Evolutionary conservation across 1,140 invertebrate species (phyloP).

Genomic region (Planococcus citri): DNA sequence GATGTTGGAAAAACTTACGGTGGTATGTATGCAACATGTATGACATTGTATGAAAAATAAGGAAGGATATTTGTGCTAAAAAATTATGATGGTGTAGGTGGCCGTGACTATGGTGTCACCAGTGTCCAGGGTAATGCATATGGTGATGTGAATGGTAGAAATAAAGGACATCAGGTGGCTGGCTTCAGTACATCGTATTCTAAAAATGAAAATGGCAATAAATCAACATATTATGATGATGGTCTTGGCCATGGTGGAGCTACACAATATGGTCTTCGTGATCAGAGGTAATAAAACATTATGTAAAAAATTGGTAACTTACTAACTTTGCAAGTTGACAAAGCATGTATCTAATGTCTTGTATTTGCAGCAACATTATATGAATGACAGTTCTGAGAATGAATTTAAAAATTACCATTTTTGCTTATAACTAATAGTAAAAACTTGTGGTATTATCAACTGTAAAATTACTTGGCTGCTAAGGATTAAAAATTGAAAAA

Average conservation of each 20-base stretch:
- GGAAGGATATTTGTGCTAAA: no score
- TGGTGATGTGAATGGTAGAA: constrained; percentile 28
- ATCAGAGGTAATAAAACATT: constrained; percentile 25
- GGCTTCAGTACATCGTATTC: constrained; percentile 31
- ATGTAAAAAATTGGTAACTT: neutral
- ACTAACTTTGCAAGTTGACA: no score
- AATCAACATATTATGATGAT: constrained; percentile 30
- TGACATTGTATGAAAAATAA: no score
- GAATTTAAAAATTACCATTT: constrained; percentile 15
- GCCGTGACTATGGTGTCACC: constrained; percentile 26
- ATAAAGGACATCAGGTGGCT: constrained; percentile 30
- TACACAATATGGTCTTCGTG: constrained; percentile 28
- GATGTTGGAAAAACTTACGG: constrained; percentile 28
- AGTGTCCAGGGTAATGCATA: constrained; percentile 27
- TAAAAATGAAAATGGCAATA: constrained; percentile 31
- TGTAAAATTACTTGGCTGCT: no score
- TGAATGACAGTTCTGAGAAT: constrained; percentile 5
- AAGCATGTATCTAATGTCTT: neutral
- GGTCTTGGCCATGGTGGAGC: constrained; percentile 29
- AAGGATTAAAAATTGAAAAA: neutral
- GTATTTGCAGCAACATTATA: neutral
- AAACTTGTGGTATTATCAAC: no score
- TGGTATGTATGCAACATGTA: constrained; percentile 24
- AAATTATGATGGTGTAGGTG: constrained; percentile 22
- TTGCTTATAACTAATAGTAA: neutral